Percentiles rank a stretch among this genome's conserved stretches.
phyloP scores from a whole-genome alignment of 2,888 invertebrate genomes.

The Lycocerus yunnanus region DNA sequence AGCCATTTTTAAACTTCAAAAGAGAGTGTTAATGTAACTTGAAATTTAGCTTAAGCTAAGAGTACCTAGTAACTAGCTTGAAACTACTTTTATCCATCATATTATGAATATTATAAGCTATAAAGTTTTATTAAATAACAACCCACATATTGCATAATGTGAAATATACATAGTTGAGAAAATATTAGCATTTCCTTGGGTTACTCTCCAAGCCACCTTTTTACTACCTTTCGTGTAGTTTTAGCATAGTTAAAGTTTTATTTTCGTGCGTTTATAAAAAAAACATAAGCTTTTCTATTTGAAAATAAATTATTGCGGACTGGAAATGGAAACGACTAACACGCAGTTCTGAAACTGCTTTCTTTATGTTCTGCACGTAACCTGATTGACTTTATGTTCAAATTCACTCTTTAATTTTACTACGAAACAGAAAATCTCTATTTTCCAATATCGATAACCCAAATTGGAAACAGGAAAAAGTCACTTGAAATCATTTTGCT shows the following conservation, averaged over 20 bases:
- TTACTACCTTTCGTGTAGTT: neutral
- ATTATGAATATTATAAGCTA: neutral
- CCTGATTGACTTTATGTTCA: neutral
- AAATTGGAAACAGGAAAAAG: neutral
- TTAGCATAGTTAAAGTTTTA: neutral
- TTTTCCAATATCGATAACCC: neutral
- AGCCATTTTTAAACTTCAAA: too few species aligned
- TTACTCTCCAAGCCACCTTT: neutral
- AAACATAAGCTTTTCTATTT: neutral
- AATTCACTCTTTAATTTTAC: neutral
- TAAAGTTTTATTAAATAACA: neutral
- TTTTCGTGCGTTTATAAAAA: neutral
- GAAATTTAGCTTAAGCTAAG: too few species aligned
- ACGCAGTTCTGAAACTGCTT: neutral
- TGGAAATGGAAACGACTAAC: neutral
- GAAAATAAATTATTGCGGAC: neutral
- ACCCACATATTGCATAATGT: neutral
- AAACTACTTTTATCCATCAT: too few species aligned
- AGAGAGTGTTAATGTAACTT: too few species aligned
- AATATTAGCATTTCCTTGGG: neutral
- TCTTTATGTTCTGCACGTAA: neutral
- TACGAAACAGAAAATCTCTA: neutral
- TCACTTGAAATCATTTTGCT: neutral
- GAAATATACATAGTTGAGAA: neutral
- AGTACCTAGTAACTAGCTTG: too few species aligned